These are phyloP conservation scores for Conops quadrifasciatus DNA, from an alignment of 2,888 invertebrate species.

Conservation along the genomic window DNA sequence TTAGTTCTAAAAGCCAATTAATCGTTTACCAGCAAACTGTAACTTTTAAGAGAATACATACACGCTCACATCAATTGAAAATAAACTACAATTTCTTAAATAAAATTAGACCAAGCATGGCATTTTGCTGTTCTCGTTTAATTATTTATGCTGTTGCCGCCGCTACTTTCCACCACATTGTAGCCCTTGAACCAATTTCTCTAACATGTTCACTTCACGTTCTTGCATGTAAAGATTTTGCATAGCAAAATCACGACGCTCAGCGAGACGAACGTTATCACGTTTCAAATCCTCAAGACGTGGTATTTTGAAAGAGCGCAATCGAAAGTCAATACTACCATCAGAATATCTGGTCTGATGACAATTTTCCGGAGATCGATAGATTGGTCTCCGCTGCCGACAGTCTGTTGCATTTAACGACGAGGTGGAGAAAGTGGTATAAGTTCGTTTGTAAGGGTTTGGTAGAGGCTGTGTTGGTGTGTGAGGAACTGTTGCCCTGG, in stretches of 20 bases:
- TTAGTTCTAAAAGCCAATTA: background rate
- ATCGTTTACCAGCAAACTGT: too few relatives aligned
- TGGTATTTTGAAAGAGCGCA: slow-evolving; percentile 46
- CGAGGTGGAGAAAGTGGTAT: slow-evolving; percentile 34
- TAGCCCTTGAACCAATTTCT: slow-evolving; percentile 35
- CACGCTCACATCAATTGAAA: background rate
- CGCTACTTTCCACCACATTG: slow-evolving; percentile 24
- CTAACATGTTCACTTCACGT: slow-evolving; percentile 45
- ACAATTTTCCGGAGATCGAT: background rate
- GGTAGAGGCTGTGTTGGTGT: background rate
- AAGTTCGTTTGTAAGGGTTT: slow-evolving; percentile 8
- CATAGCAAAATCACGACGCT: slow-evolving; percentile 45
- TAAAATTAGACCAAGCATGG: background rate
- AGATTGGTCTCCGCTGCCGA: background rate
- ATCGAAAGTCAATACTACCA: slow-evolving; percentile 1
- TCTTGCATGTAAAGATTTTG: slow-evolving; percentile 47
- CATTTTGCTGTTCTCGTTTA: background rate
- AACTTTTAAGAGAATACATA: background rate
- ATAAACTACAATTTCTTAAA: background rate
- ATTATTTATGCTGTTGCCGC: background rate
- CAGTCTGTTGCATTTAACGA: slow-evolving; percentile 38
- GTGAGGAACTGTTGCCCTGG: background rate
- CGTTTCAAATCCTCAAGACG: slow-evolving; percentile 49
- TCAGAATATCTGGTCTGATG: background rate
- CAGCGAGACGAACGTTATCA: slow-evolving; percentile 48